These are phyloP conservation scores for Drosophila limbata DNA, from an alignment of 2,888 invertebrate species.

Conservation along the genomic window DNA sequence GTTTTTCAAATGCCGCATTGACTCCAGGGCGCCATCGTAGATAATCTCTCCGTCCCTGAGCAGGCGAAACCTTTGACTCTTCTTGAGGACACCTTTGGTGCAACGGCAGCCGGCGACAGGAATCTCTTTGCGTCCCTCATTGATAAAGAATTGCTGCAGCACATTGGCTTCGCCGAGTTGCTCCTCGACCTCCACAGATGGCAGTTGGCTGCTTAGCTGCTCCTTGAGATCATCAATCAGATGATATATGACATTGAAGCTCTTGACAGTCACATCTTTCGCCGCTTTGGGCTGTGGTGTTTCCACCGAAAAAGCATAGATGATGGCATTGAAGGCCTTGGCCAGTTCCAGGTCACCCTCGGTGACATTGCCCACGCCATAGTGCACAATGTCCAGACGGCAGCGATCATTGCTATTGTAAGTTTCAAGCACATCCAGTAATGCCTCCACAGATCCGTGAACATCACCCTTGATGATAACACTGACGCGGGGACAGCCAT, in stretches of 20 bases:
- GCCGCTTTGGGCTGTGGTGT: conserved; percentile 83
- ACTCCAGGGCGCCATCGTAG: conserved; percentile 90
- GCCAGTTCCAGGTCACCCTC: conserved; percentile 94
- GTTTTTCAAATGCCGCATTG: conserved; percentile 95
- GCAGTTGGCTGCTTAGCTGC: conserved; percentile 91
- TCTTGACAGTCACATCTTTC: conserved; percentile 87
- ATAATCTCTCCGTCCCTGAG: conserved; percentile 89
- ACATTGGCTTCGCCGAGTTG: conserved; percentile 94
- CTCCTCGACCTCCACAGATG: conserved; percentile 91
- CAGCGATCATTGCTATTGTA: conserved; percentile 92
- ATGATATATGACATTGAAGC: conserved; percentile 96
- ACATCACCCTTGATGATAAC: conserved; percentile 94
- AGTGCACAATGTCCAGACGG: conserved; percentile 93
- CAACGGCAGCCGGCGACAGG: conserved; percentile 96
- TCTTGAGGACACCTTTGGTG: conserved; percentile 90
- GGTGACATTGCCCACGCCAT: conserved; percentile 94
- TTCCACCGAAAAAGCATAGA: conserved; percentile 95
- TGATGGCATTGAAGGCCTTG: conserved; percentile 90
- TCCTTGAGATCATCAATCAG: conserved; percentile 94
- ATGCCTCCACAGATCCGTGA: conserved; percentile 97
- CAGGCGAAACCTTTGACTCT: conserved; percentile 89
- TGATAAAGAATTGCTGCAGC: conserved; percentile 92
- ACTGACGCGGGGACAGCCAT: conserved; percentile 87
- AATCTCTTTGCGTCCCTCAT: conserved; percentile 91
- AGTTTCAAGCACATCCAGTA: conserved; percentile 94